These are phyloP conservation scores for Piaya cayana DNA, from an alignment of 2,113 vertebrate genomes.

Conservation along the genomic window DNA sequence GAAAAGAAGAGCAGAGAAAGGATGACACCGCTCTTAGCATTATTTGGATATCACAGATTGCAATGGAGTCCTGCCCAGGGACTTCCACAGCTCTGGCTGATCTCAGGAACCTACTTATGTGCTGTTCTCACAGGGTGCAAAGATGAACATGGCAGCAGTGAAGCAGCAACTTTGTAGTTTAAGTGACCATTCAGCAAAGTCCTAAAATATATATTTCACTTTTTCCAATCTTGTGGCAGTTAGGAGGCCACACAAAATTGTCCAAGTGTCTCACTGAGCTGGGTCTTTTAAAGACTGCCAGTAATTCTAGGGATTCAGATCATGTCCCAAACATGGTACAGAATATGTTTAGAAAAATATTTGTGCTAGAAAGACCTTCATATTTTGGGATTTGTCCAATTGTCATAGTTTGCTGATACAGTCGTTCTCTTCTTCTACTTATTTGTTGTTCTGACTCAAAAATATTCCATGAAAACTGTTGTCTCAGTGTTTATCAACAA, in stretches of 20 bases:
- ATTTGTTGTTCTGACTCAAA: background rate
- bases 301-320: background rate
- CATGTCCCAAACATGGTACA: background rate
- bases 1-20: background rate
- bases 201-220: background rate
- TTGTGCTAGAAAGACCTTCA: background rate
- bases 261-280: background rate
- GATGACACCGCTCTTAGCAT: background rate
- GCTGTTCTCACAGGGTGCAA: background rate
- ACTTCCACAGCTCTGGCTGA: background rate
- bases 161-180: background rate
- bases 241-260: background rate
- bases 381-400: background rate
- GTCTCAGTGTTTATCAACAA: background rate
- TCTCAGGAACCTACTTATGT: background rate
- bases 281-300: background rate
- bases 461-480: background rate
- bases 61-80: background rate
- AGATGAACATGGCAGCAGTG: background rate
- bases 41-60: background rate
- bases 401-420: background rate
- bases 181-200: background rate
- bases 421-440: background rate
- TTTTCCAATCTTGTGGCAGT: background rate
- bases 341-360: background rate